phyloP scores from a whole-genome alignment of 2,888 invertebrate genomes.

The Campoplex capitator region DNA sequence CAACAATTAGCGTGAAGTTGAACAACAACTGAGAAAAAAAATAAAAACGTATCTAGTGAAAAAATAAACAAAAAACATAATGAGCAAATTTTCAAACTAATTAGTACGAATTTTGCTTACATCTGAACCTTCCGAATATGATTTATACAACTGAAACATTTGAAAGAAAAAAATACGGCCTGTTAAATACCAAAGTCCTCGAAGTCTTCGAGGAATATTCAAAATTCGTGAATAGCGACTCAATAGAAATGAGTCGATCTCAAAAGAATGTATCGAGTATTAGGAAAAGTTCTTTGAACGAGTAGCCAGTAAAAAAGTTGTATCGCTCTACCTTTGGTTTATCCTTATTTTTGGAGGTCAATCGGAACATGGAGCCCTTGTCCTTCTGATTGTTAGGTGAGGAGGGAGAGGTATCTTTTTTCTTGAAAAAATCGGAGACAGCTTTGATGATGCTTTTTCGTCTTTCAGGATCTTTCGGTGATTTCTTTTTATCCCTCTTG shows the following conservation, averaged over 20 bases:
- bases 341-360: conserved; percentile 88
- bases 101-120: conserved; percentile 81
- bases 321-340: conserved; percentile 86
- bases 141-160: conserved; percentile 84
- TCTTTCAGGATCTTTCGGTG: conserved; percentile 89
- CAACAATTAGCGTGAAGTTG: conserved; percentile 27
- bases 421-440: conserved; percentile 93
- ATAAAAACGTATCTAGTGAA: conserved; percentile 30
- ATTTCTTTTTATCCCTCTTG: conserved; percentile 85
- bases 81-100: conserved; percentile 45
- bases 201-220: conserved; percentile 15
- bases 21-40: conserved; percentile 13
- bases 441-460: conserved; percentile 94
- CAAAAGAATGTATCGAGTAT: not conserved
- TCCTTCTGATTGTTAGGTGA: conserved; percentile 82
- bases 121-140: conserved; percentile 84
- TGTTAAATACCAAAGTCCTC: conserved; percentile 65
- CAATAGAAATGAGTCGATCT: not conserved
- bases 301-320: not conserved
- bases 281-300: not conserved
- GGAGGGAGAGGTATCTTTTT: conserved; percentile 86
- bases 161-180: conserved; percentile 72
- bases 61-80: not conserved
- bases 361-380: conserved; percentile 87
- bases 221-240: not conserved